Base-by-base conservation (phyloP, 1,140 invertebrate genomes). In the Hylyphantes graminicola region DNA sequence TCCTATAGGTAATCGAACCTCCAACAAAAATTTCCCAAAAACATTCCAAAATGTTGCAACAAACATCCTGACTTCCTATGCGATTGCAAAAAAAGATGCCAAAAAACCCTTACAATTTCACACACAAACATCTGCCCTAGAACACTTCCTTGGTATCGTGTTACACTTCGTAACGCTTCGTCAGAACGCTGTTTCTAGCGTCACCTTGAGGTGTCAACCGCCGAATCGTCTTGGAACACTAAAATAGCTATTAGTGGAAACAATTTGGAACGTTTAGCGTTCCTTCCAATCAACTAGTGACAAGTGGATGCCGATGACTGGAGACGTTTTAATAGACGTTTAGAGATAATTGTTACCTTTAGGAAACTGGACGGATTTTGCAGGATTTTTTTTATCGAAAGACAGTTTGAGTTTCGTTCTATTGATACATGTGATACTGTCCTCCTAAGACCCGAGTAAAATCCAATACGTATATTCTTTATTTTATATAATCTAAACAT, bases 191-290 rank as follows among this genome's bases (percentile, higher is more conserved):
- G 15, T 64, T 76, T 51, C 53, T 12, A 35, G 17, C 63, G n/a
- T 78, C 54, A 54, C 76, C 76, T 78, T 78, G 76, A 78, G 54
- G 21, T 55, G 76, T 67, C 76, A 13, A 21, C 67, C 57, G 21
- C 19, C 10, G 21, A 12, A 35, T n/a, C n/a, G 13, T 51, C 50
- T 17, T 13, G 4, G 1, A 7, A n/a, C 50, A 70, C 57, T 51
- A 51, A 74, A 73, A 57, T 19, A 11, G 70, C 3, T 19, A 73
- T 61, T 61, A 61, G 12, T 51, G 53, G 76, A 67, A 78, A 67
- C 76, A 65, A 78, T 78, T 78, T 65, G n/a, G 9, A 21, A 50
- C 63, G 57, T 78, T 78, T 78, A 78, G 67, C 48, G 50, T 35
- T 65, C 21, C 11, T 78, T 64, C 35, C 54, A 12, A 35, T 54